Conservation (phyloP, 2,888 invertebrate genomes). For the Axea sp. region DNA sequence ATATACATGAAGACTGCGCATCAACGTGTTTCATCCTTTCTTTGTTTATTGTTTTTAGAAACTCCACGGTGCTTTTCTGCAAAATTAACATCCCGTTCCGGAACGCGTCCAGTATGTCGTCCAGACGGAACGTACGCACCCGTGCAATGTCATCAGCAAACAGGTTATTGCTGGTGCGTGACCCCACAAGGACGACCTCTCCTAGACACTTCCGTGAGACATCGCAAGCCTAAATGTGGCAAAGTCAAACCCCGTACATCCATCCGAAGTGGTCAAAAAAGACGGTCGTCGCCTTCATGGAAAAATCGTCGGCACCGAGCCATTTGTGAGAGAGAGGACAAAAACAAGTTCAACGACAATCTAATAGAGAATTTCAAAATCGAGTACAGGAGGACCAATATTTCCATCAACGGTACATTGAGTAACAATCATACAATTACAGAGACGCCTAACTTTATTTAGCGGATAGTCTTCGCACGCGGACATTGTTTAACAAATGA, state of each 20-base stretch:
- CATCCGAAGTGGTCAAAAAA: slow-evolving; percentile 69
- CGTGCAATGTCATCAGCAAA: slow-evolving; percentile 90
- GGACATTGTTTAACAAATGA: too few relatives aligned
- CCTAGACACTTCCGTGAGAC: slow-evolving; percentile 88
- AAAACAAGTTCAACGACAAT: slow-evolving; percentile 89
- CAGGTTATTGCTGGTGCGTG: slow-evolving; percentile 94
- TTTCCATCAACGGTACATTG: slow-evolving; percentile 74
- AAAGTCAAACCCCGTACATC: slow-evolving; percentile 67
- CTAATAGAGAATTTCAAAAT: slow-evolving; percentile 91
- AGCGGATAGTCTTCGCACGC: too few relatives aligned
- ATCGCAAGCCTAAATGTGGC: slow-evolving; percentile 85
- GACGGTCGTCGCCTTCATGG: slow-evolving; percentile 71
- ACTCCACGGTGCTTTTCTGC: slow-evolving; percentile 79
- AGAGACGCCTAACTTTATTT: too few relatives aligned
- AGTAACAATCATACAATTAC: too few relatives aligned
- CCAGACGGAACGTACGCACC: slow-evolving; percentile 91
- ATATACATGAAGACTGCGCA: too few relatives aligned
- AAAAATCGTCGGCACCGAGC: slow-evolving; percentile 72
- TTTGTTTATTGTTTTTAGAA: slow-evolving; percentile 69
- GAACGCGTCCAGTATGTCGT: slow-evolving; percentile 89
- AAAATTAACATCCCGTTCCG: slow-evolving; percentile 79
- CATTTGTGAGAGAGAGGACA: slow-evolving; percentile 86
- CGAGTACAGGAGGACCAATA: slow-evolving; percentile 82
- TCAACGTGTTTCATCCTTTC: not conserved
- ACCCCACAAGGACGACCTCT: slow-evolving; percentile 90